Evolutionary conservation across 2,888 invertebrate genomes (phyloP), one percentile per base, ranked within the genome.

Genomic region (Noctua comes): DNA sequence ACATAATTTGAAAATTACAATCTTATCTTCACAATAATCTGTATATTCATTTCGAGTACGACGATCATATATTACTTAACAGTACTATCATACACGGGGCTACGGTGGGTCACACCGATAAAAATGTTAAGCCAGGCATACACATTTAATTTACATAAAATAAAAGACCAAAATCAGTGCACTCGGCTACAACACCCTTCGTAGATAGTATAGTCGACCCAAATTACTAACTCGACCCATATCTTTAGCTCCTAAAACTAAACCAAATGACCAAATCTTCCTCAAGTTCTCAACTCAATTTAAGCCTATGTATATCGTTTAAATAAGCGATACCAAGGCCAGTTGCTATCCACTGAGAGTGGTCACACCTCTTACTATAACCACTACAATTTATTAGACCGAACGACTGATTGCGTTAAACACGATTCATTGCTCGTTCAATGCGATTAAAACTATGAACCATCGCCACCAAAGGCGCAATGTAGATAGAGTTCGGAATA

Each of bases 321-420:
- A 92, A 91, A 94, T 92, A 93, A 91, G 87, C 90, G 90, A 89
- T 91, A 93, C 88, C 93, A 95, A 95, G 94, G 94, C 88, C 93
- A 90, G 90, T 91, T 89, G 92, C 90, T 91, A 92, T 90, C 89
- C 89, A 88, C 85, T 83, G 82, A 86, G 87, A 89, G 86, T 89
- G 90, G 90, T 90, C 91, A 89, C 90, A 84, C 84, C 85, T 84
- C 85, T 80, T 76, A 89, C 89, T 79, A 85, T 68, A 83, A 83
- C 76, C 78, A 85, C 83, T 79, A 84, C 78, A 77, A 82, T 85
- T 85, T 83, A 85, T 88, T 82, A 79, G 77, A 83, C 79, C n/a
- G 73, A 62, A 65, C 82, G 74, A 80, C 75, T 27, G 65, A 82
- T 86, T 72, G 73, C 18, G 46, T 21, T 72, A 27, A 16, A 78